These are phyloP conservation scores for Myathropa florea DNA, from an alignment of 2,888 invertebrate species.

Conservation along the genomic window DNA sequence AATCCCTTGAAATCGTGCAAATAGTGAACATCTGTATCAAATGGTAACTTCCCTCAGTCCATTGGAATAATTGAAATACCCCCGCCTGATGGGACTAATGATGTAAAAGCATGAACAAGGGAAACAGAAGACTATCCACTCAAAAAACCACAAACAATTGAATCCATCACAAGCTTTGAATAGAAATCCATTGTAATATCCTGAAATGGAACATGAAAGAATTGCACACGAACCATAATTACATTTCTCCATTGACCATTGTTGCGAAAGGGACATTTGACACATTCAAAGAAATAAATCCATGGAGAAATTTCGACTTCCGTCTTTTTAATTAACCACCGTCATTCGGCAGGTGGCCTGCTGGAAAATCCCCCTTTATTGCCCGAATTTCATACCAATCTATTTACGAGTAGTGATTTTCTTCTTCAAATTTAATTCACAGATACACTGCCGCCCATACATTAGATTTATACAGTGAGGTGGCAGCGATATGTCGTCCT, in stretches of 20 bases:
- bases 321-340: not conserved
- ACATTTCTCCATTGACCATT: not conserved
- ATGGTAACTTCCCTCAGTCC: not conserved
- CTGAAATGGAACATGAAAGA: not conserved
- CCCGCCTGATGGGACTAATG: not conserved
- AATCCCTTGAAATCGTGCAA: not conserved
- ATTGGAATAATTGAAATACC: not conserved
- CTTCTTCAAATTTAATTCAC: conserved; percentile 18
- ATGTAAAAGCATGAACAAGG: not conserved
- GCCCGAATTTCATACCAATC: too few species aligned
- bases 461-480: conserved; percentile 93
- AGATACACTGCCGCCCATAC: conserved; percentile 94
- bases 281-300: not conserved
- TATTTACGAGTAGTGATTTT: not conserved
- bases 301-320: not conserved
- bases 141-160: not conserved
- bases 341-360: not conserved
- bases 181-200: too few species aligned
- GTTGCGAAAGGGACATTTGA: not conserved
- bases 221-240: not conserved
- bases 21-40: not conserved
- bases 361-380: too few species aligned
- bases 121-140: not conserved
- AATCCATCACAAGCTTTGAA: not conserved
- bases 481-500: conserved; percentile 94